Evolutionary conservation across 2,797 vertebrate species (phyloP).

Genomic region (Sorex maritimensis): DNA sequence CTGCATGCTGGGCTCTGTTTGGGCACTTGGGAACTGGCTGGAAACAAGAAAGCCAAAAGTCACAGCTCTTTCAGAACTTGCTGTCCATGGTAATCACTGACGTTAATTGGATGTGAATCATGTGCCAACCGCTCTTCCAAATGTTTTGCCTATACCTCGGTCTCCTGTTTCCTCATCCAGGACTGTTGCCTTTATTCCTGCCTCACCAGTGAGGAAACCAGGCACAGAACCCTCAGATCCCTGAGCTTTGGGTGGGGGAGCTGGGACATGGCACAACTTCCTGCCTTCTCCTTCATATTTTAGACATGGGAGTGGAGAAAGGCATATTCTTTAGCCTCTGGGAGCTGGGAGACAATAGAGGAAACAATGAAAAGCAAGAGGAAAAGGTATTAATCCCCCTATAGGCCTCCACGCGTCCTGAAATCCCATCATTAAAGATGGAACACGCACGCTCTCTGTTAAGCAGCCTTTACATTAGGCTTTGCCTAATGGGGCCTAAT

Average conservation of each 20-base stretch:
- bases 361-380: conserved; percentile 36
- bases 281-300: not conserved
- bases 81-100: not conserved
- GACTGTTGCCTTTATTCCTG: conserved; percentile 24
- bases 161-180: conserved; percentile 4
- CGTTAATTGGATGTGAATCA: not conserved
- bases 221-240: not conserved
- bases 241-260: not conserved
- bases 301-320: not conserved
- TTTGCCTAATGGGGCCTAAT: not conserved
- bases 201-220: not conserved
- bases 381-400: not conserved
- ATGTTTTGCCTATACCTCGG: not conserved
- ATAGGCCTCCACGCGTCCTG: not conserved
- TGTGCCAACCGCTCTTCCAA: not conserved
- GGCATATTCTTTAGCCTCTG: not conserved
- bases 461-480: not conserved
- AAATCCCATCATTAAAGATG: not conserved
- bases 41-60: not conserved
- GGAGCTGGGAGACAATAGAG: not conserved
- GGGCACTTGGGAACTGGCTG: not conserved
- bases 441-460: not conserved
- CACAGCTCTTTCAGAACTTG: not conserved
- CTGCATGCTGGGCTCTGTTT: not conserved
- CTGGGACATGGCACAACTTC: not conserved